A percentile compares a stretch with the other conserved stretches of the same genome.
phyloP scores from a whole-genome alignment of 2,113 vertebrate genomes.

The Campylorhamphus procurvoides region DNA sequence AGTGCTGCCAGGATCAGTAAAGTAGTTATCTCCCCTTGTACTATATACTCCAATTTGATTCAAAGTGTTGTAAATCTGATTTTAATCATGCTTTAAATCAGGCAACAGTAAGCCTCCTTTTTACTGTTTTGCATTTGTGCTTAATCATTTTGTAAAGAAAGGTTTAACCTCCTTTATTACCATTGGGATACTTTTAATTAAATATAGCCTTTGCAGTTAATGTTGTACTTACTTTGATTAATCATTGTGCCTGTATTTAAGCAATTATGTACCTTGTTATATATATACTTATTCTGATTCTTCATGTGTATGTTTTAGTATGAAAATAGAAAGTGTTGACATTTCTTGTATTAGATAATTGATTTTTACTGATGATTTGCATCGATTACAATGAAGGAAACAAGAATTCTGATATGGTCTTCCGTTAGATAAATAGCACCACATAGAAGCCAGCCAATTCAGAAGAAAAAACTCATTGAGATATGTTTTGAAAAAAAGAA shows the following conservation, averaged over 20 bases:
- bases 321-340: conserved; percentile 50
- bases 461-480: conserved; percentile 60
- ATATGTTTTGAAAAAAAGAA: conserved; percentile 52
- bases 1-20: neutral
- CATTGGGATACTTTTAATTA: conserved; percentile 63
- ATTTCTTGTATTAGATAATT: conserved; percentile 49
- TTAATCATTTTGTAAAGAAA: conserved; percentile 70
- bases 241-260: conserved; percentile 54
- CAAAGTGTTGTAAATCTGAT: conserved; percentile 44
- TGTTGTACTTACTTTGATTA: conserved; percentile 53
- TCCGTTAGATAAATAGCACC: conserved; percentile 1
- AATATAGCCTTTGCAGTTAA: conserved; percentile 52
- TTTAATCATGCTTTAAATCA: conserved; percentile 55
- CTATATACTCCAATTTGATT: neutral
- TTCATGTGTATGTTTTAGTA: conserved; percentile 36
- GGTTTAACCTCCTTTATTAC: conserved; percentile 70
- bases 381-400: neutral
- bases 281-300: conserved; percentile 8
- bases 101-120: conserved; percentile 41
- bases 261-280: conserved; percentile 46
- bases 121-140: conserved; percentile 60
- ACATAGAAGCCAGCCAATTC: conserved; percentile 30
- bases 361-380: conserved; percentile 46
- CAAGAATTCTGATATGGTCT: conserved; percentile 5
- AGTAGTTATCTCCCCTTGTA: neutral